phyloP scores from a whole-genome alignment of 2,797 vertebrate species.

The Coregonus suidteri region DNA sequence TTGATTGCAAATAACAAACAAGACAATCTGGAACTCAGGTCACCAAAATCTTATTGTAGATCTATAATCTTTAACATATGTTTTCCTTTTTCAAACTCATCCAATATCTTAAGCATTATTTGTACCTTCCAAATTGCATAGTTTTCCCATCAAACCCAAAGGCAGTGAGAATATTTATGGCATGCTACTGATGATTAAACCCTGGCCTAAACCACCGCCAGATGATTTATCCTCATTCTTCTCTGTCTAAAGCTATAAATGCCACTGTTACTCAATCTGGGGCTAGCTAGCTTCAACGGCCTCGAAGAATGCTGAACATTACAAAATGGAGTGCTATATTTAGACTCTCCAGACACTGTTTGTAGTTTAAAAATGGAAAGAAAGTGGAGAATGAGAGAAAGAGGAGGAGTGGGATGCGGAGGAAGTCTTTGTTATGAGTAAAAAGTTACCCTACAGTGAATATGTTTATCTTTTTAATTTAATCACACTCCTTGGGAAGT shows the following conservation, averaged over 20 bases:
- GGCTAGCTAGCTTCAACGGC: slow-evolving; percentile 20
- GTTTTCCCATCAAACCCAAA: slow-evolving; percentile 24
- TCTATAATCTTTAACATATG: background rate
- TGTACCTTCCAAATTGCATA: slow-evolving; percentile 10
- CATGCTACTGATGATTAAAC: slow-evolving; percentile 31
- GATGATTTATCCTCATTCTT: slow-evolving; percentile 31
- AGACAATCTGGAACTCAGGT: too few species aligned
- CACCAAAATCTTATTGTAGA: background rate
- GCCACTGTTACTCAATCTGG: slow-evolving; percentile 31
- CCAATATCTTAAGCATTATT: background rate
- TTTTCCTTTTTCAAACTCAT: background rate
- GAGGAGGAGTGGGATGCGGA: background rate
- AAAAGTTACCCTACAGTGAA: background rate
- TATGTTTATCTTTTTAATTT: slow-evolving; percentile 2
- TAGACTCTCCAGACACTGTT: slow-evolving; percentile 23
- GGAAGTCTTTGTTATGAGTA: background rate
- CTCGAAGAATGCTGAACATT: slow-evolving; percentile 43
- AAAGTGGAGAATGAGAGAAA: background rate
- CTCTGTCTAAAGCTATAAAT: slow-evolving; percentile 34
- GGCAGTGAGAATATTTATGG: slow-evolving; percentile 32
- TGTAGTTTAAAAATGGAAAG: slow-evolving; percentile 24
- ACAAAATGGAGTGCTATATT: slow-evolving; percentile 38
- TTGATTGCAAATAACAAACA: too few species aligned
- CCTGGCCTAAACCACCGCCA: slow-evolving; percentile 12
- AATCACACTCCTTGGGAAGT: background rate